A percentile compares a stretch with the other conserved stretches of the same genome.
phyloP scores from a whole-genome alignment of 2,113 vertebrate genomes.

The Laterallus jamaicensis region DNA sequence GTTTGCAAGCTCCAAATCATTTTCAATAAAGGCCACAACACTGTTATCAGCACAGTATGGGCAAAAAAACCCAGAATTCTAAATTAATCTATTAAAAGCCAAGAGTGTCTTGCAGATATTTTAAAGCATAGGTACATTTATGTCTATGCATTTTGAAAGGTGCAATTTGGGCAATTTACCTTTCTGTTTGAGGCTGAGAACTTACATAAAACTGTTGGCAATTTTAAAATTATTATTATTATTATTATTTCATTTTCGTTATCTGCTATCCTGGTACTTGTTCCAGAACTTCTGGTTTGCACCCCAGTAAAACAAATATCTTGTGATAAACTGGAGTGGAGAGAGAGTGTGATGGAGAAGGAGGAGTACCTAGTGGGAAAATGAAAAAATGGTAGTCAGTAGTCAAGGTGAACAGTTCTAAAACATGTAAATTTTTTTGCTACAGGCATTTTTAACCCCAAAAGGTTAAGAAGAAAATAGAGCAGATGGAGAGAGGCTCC shows the following conservation, averaged over 20 bases:
- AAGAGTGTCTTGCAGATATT: background rate
- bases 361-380: background rate
- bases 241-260: background rate
- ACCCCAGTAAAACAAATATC: background rate
- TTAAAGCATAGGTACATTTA: background rate
- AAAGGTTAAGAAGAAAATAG: background rate
- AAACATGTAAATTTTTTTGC: background rate
- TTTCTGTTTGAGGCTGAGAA: background rate
- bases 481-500: background rate
- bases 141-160: background rate
- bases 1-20: background rate
- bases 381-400: background rate
- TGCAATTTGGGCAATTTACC: background rate
- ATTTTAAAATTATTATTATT: background rate
- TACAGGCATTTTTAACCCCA: background rate
- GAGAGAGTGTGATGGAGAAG: background rate
- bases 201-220: background rate
- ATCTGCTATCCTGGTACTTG: background rate
- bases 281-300: background rate
- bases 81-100: background rate
- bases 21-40: background rate
- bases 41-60: background rate
- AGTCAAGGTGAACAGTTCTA: background rate
- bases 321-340: background rate
- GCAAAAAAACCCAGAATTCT: background rate